Conservation (phyloP, 2,113 vertebrate species). For the Oryzias melastigma region DNA sequence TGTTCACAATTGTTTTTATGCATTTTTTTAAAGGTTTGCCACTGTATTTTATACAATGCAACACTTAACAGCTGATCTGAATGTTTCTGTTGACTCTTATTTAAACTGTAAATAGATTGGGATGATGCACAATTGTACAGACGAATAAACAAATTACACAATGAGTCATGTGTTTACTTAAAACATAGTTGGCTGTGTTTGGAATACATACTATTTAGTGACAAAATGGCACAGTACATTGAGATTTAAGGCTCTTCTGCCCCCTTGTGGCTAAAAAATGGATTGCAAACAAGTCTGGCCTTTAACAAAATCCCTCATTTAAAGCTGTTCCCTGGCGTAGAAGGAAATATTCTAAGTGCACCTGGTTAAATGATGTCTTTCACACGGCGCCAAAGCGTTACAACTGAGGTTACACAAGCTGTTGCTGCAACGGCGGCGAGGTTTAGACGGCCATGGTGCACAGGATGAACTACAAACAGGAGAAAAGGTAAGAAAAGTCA, state of each 20-base stretch:
- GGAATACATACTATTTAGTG: too few relatives aligned
- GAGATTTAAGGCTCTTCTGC: too few relatives aligned
- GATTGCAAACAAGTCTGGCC: too few relatives aligned
- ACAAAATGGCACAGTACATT: background rate
- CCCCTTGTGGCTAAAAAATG: too few relatives aligned
- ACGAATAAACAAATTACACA: conserved; percentile 67
- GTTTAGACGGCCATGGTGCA: conserved; percentile 81
- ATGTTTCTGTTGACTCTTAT: conserved; percentile 82
- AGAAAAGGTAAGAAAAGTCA: background rate
- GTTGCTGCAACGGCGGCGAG: background rate
- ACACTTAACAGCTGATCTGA: conserved; percentile 85
- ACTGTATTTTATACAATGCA: conserved; percentile 87
- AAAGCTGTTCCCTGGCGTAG: too few relatives aligned
- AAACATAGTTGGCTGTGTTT: conserved; percentile 40
- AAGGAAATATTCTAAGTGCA: too few relatives aligned
- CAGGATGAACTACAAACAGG: conserved; percentile 78
- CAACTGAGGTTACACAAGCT: background rate
- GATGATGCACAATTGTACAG: conserved; percentile 55
- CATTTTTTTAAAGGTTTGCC: conserved; percentile 80
- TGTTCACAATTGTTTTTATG: conserved; percentile 80
- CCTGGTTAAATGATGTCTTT: too few relatives aligned
- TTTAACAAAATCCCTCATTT: too few relatives aligned
- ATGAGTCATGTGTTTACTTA: conserved; percentile 10
- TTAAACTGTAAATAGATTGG: conserved; percentile 68
- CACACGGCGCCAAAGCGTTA: too few relatives aligned